phyloP scores from a whole-genome alignment of 35 echinoderm and acorn worm genomes.

The Patiria miniata region DNA sequence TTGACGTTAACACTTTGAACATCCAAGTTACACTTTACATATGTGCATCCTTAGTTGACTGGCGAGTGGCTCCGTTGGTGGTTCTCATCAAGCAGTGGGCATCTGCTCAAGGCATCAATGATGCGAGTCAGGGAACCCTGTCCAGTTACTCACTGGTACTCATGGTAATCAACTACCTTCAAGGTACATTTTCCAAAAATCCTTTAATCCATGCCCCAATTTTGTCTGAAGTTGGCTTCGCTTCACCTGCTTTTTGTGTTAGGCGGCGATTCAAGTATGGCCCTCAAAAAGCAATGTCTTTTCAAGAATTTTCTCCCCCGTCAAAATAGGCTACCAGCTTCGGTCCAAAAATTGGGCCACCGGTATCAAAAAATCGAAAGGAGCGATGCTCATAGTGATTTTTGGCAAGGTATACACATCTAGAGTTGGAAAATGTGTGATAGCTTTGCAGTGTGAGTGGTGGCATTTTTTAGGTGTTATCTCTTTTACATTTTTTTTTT shows the following conservation, averaged over 20 bases:
- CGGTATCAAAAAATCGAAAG: too few relatives aligned
- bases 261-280: neutral
- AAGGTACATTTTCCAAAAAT: constrained; percentile 52
- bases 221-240: neutral
- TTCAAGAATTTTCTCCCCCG: neutral
- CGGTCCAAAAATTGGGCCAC: too few relatives aligned
- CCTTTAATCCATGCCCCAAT: neutral
- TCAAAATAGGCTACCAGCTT: too few relatives aligned
- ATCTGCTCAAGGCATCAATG: constrained; percentile 72
- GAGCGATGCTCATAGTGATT: too few relatives aligned
- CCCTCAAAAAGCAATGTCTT: neutral
- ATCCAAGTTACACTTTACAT: neutral
- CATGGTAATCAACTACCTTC: constrained; percentile 84
- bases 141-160: constrained; percentile 87
- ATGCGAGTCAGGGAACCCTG: constrained; percentile 88
- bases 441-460: too few relatives aligned
- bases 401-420: too few relatives aligned
- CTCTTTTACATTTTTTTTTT: too few relatives aligned
- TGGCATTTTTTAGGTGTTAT: too few relatives aligned
- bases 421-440: too few relatives aligned
- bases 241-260: neutral
- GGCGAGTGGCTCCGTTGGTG: constrained; percentile 81
- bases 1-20: too few relatives aligned
- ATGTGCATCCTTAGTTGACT: constrained; percentile 57
- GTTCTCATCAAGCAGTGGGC: constrained; percentile 88